These are phyloP conservation scores for Trichonephila inaurata DNA, from an alignment of 1,140 invertebrate species.

Conservation along the genomic window DNA sequence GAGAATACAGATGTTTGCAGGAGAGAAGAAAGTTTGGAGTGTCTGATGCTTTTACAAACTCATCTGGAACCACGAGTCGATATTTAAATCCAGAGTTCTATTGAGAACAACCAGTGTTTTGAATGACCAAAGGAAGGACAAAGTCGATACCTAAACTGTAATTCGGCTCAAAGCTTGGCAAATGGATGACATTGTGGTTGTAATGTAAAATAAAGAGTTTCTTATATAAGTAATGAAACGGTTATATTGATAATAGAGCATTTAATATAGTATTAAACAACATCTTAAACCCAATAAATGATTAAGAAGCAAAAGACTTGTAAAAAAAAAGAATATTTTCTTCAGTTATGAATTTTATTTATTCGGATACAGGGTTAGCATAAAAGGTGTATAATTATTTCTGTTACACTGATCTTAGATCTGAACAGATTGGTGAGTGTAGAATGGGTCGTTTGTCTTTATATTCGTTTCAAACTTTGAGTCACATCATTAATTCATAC, in stretches of 20 bases:
- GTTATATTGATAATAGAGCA: neutral
- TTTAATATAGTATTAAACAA: neutral
- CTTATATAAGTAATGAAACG: too few species aligned
- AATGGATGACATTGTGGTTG: neutral
- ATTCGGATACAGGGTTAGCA: neutral
- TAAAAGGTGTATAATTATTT: neutral
- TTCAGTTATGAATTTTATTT: neutral
- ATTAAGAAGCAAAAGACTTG: neutral
- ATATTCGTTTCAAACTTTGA: neutral
- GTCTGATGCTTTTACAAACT: constrained; percentile 61
- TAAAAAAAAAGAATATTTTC: neutral
- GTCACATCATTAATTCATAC: too few species aligned
- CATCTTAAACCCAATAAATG: neutral
- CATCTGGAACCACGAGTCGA: constrained; percentile 68
- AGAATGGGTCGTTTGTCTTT: neutral
- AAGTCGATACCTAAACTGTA: neutral
- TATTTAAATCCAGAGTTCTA: constrained; percentile 53
- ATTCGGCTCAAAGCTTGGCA: constrained; percentile 35
- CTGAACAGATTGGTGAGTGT: neutral
- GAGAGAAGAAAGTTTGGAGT: constrained; percentile 65
- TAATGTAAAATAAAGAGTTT: too few species aligned
- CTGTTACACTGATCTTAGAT: neutral
- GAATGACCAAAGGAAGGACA: constrained; percentile 39
- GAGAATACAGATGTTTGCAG: constrained; percentile 62
- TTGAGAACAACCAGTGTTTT: constrained; percentile 37